These are phyloP conservation scores for Brachyhypopomus occidentalis DNA, from an alignment of 2,113 vertebrate species.

Conservation along the genomic window DNA sequence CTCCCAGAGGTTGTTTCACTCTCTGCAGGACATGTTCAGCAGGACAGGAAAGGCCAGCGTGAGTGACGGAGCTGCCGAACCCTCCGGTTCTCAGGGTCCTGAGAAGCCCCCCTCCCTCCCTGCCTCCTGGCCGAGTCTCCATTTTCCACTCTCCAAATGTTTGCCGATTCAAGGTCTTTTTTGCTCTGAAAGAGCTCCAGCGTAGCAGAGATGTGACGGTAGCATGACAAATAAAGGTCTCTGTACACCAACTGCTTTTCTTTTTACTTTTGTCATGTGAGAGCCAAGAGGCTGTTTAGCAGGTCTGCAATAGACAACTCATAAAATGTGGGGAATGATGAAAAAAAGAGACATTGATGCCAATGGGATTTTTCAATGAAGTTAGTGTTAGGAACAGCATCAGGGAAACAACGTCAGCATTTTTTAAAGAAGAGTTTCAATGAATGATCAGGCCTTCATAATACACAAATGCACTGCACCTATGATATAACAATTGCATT, in stretches of 20 bases:
- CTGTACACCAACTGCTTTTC: slow-evolving; percentile 32
- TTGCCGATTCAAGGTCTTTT: slow-evolving; percentile 41
- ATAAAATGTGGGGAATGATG: slow-evolving; percentile 28
- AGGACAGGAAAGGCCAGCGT: background rate
- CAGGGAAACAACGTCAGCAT: background rate
- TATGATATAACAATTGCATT: background rate
- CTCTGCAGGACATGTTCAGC: slow-evolving; percentile 29
- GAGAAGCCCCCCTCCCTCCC: background rate
- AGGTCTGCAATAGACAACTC: slow-evolving; percentile 2
- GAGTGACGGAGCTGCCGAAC: background rate
- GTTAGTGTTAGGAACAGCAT: background rate
- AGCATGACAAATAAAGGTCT: slow-evolving; percentile 20
- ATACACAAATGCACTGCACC: background rate
- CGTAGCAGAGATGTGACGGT: slow-evolving; percentile 2
- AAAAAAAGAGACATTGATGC: background rate
- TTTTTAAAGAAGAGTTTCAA: background rate
- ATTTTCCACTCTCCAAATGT: slow-evolving; percentile 40
- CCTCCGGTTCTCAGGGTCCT: background rate
- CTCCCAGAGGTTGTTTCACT: slow-evolving; percentile 35
- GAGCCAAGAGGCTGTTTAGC: background rate
- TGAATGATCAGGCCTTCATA: background rate
- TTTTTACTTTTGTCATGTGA: background rate
- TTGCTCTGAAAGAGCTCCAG: slow-evolving; percentile 34
- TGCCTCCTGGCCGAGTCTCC: background rate
- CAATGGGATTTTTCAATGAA: background rate